Conservation (phyloP, 2,888 invertebrate genomes). For the Odontomyia ornata region DNA sequence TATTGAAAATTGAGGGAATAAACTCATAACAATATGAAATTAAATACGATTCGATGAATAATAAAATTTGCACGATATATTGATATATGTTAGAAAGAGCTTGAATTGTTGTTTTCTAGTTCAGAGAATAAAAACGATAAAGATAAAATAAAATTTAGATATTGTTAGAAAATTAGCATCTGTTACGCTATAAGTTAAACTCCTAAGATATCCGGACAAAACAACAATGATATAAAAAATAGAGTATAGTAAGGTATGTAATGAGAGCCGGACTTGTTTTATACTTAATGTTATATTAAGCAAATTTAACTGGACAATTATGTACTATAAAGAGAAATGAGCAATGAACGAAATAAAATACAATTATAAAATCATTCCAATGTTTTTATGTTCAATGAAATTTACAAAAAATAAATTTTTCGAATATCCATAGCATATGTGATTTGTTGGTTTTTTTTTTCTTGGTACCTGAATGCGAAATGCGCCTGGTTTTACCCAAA, state of each 20-base stretch:
- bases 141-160: constrained; percentile 13
- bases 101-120: constrained; percentile 33
- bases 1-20: too few relatives aligned
- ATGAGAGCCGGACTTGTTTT: background rate
- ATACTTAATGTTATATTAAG: constrained; percentile 25
- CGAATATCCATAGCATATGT: too few relatives aligned
- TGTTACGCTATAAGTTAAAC: background rate
- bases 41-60: too few relatives aligned
- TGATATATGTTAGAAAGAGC: constrained; percentile 41
- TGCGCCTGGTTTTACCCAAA: too few relatives aligned
- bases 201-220: background rate
- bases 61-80: background rate
- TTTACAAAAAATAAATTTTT: too few relatives aligned
- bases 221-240: background rate
- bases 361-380: background rate
- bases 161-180: constrained; percentile 29
- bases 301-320: background rate
- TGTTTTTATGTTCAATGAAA: too few relatives aligned
- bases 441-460: too few relatives aligned
- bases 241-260: background rate
- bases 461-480: too few relatives aligned
- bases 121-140: background rate
- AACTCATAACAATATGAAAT: too few relatives aligned
- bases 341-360: background rate
- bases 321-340: background rate